phyloP scores from a whole-genome alignment of 2,888 invertebrate genomes.

The Agonopterix arenella region DNA sequence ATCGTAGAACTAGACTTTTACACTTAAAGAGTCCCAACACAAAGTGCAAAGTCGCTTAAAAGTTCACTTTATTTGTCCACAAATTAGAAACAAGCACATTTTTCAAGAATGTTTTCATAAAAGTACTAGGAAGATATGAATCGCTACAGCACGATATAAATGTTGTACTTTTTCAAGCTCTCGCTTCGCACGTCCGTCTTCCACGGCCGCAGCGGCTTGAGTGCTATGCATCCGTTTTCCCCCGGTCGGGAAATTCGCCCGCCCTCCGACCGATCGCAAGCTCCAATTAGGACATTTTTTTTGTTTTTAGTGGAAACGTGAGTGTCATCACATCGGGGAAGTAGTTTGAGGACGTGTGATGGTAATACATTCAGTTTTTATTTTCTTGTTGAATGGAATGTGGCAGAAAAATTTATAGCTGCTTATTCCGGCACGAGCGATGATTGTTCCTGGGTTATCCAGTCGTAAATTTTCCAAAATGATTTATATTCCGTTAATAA shows the following conservation, averaged over 20 bases:
- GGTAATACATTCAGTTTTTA: too few species aligned
- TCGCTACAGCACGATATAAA: not conserved
- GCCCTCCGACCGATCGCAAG: constrained; percentile 47
- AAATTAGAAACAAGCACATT: not conserved
- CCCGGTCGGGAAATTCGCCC: constrained; percentile 48
- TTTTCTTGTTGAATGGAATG: too few species aligned
- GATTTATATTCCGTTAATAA: too few species aligned
- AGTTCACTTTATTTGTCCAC: not conserved
- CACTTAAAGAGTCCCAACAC: not conserved
- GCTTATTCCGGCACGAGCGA: too few species aligned
- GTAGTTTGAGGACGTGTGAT: too few species aligned
- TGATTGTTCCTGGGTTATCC: too few species aligned
- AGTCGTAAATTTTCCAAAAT: too few species aligned
- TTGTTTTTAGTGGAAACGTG: not conserved
- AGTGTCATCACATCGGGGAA: not conserved
- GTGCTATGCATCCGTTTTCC: constrained; percentile 38
- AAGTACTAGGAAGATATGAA: too few species aligned
- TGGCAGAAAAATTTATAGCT: too few species aligned
- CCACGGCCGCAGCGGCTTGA: constrained; percentile 41
- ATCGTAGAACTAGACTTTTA: constrained; percentile 34
- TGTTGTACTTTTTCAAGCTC: not conserved
- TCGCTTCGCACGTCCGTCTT: constrained; percentile 38
- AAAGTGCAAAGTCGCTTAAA: not conserved
- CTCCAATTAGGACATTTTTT: constrained; percentile 38
- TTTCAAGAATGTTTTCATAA: not conserved